Evolutionary conservation across 2,113 vertebrate species (phyloP).

Genomic region (Elaphurus davidianus): DNA sequence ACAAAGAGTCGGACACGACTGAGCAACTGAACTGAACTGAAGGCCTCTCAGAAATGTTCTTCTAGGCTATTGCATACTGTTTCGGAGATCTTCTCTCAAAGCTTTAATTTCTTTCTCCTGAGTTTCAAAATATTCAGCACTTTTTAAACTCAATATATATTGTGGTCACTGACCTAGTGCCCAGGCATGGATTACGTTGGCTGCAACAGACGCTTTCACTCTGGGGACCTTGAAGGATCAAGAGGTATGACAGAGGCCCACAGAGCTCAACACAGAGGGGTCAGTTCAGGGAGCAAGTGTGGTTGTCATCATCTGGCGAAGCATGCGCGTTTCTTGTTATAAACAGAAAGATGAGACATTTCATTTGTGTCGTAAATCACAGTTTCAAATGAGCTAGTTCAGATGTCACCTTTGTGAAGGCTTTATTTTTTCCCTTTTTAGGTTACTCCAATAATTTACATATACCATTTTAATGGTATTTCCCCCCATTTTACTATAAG

Average conservation of each 20-base stretch:
- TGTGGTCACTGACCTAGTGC: not conserved
- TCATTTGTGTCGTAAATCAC: not conserved
- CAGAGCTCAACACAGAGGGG: rapidly evolving
- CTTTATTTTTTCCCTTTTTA: not conserved
- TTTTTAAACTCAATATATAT: not conserved
- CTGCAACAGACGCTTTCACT: not conserved
- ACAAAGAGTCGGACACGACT: no score
- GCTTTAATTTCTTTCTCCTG: constrained; percentile 6
- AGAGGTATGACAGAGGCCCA: not conserved
- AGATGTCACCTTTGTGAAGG: not conserved
- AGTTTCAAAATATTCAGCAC: not conserved
- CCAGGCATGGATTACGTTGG: not conserved
- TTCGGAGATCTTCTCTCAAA: not conserved
- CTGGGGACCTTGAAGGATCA: not conserved
- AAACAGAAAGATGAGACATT: not conserved
- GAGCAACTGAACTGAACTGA: no score
- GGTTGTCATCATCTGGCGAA: not conserved
- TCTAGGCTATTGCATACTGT: not conserved
- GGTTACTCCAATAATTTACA: not conserved
- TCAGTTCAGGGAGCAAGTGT: not conserved
- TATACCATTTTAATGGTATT: not conserved
- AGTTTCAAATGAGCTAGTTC: not conserved
- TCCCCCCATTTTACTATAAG: not conserved
- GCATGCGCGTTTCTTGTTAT: not conserved
- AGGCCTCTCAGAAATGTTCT: not conserved